Conservation (phyloP, 2,888 invertebrate genomes). For the Drosophila dives region DNA sequence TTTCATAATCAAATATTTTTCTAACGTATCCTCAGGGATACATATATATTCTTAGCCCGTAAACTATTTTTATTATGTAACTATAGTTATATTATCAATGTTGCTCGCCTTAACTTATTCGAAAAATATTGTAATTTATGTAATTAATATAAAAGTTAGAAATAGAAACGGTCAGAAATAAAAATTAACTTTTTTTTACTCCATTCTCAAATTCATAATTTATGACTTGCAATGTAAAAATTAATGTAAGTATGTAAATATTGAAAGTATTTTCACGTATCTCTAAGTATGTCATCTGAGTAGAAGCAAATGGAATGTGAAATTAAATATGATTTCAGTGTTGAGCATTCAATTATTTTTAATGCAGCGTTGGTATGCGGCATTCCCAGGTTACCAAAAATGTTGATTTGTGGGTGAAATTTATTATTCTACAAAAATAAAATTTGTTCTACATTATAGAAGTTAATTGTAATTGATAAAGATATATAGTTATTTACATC, state of each 20-base stretch:
- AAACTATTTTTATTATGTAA: not conserved
- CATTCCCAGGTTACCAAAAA: not conserved
- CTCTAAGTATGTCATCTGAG: conserved; percentile 2
- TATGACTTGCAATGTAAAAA: too few relatives aligned
- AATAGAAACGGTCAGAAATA: not conserved
- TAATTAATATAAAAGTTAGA: not conserved
- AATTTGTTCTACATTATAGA: not conserved
- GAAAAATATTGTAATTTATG: not conserved
- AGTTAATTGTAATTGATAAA: not conserved
- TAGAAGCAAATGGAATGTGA: conserved; percentile 10
- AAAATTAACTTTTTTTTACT: not conserved
- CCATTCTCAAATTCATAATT: not conserved
- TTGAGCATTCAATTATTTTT: not conserved
- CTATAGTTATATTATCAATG: not conserved
- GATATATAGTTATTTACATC: not conserved
- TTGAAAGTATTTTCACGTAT: not conserved
- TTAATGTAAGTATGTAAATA: not conserved
- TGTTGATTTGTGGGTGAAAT: not conserved
- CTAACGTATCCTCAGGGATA: rapidly evolving
- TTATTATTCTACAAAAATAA: not conserved
- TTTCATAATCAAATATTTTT: not conserved
- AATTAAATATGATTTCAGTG: conserved; percentile 5
- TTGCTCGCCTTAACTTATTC: not conserved
- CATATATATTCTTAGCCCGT: rapidly evolving
- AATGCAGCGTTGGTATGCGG: not conserved